Evolutionary conservation across 2,113 vertebrate species (phyloP).

Genomic region (Boleophthalmus pectinirostris): DNA sequence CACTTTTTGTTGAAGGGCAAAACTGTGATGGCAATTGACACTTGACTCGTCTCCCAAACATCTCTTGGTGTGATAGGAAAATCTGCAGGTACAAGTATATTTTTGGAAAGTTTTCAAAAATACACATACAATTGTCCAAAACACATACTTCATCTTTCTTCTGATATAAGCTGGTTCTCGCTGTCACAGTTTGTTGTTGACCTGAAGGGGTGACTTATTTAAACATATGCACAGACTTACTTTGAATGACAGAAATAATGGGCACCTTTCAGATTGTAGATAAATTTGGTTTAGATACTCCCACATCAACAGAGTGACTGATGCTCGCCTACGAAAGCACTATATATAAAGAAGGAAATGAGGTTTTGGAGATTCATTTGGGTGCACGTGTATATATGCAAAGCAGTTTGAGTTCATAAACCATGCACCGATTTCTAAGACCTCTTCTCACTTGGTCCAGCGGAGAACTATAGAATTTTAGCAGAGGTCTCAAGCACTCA

Average conservation of each 20-base stretch:
- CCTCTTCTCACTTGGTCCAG: background rate
- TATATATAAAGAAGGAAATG: background rate
- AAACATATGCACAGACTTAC: background rate
- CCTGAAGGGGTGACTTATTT: background rate
- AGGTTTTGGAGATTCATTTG: background rate
- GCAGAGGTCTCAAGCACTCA: too few relatives aligned
- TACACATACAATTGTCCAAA: background rate
- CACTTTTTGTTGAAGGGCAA: too few relatives aligned
- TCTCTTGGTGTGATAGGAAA: too few relatives aligned
- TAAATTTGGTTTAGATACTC: conserved; percentile 5
- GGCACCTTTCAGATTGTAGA: conserved; percentile 1
- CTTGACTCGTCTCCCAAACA: too few relatives aligned
- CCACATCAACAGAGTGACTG: background rate
- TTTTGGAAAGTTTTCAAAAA: background rate
- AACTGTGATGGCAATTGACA: too few relatives aligned
- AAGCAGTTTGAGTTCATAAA: background rate
- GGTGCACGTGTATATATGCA: background rate
- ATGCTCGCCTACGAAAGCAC: background rate
- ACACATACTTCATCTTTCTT: background rate
- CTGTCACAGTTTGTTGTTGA: background rate
- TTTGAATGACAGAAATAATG: conserved; percentile 6
- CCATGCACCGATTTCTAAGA: background rate
- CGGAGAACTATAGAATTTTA: too few relatives aligned
- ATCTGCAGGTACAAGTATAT: too few relatives aligned
- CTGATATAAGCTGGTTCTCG: too few relatives aligned